Evolutionary conservation across 92 coral and sea anemone genomes (phyloP), one percentile per base, ranked within the genome.

Genomic region (Chrysogorgia sp.): DNA sequence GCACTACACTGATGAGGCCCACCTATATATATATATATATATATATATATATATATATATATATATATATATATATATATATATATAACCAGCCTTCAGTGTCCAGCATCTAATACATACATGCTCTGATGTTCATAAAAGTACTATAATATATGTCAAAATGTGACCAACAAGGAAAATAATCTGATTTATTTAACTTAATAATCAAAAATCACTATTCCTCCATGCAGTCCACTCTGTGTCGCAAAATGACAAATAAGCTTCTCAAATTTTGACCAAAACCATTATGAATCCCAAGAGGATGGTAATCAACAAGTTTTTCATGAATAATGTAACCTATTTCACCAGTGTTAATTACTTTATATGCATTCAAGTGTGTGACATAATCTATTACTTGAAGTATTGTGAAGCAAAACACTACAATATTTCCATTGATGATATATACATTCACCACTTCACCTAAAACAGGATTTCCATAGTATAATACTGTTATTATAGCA

Each of bases 391-490:
- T 12, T 0, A 74, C 79, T 10, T 52, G 74, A 4, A 56, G 23
- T 34, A 60, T 63, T 14, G 41, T 49, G 50, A 59, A 86, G 20
- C 74, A 40, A 35, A 87, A 83, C 50, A 70, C n/a, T 21, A 87
- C 84, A 9, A 45, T 50, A 49, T 31, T 56, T 8, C 82, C 87
- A 61, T 86, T 83, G 14, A 58, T 81, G 40, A 82, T 26, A n/a
- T 83, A 72, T 17, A 80, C 76, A 40, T 83, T 57, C 8, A 28
- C 29, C 19, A 86, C 71, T 62, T 76, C 60, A 32, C 94, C 85
- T 52, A 85, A 76, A 2, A 53, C 17, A 19, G 89, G 89, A 2
- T 49, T 20, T 6, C 90, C 93, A 83, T 76, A 85, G 20, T 55
- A 62, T 20, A 83, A 32, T 10, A 33, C 66, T 61, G 76, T 28